These are phyloP conservation scores for Scatophagus argus DNA, from an alignment of 2,113 vertebrate species.

Conservation along the genomic window DNA sequence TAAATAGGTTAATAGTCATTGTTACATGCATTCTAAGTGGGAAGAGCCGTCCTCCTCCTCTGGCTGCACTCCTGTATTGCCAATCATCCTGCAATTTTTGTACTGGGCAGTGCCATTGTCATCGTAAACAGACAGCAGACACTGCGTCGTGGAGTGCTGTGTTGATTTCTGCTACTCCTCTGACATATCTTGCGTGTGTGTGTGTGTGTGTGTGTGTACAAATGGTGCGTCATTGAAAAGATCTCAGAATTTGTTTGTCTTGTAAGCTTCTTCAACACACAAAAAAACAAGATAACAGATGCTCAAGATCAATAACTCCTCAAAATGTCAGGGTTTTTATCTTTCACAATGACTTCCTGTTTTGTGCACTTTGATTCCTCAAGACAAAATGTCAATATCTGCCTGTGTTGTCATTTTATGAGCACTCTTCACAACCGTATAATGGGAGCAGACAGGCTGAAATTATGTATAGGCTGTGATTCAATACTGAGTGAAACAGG, in stretches of 20 bases:
- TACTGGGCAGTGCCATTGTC: background rate
- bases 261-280: conserved; percentile 15
- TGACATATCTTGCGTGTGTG: too few relatives aligned
- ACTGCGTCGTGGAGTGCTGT: background rate
- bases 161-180: conserved; percentile 12
- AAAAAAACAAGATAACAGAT: conserved; percentile 29
- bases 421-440: background rate
- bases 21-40: background rate
- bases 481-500: conserved; percentile 2
- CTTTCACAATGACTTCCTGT: conserved; percentile 52
- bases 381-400: conserved; percentile 55
- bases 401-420: background rate
- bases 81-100: background rate
- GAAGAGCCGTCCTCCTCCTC: background rate
- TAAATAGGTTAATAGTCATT: conserved; percentile 20
- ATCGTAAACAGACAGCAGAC: conserved; percentile 9
- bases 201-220: too few relatives aligned
- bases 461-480: background rate
- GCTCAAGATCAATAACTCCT: conserved; percentile 40
- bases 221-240: background rate
- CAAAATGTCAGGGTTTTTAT: conserved; percentile 51
- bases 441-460: conserved; percentile 6
- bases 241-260: conserved; percentile 31
- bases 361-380: conserved; percentile 58
- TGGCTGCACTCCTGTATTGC: background rate